phyloP scores from a whole-genome alignment of 2,113 vertebrate genomes.

The Hyperopisus bebe region DNA sequence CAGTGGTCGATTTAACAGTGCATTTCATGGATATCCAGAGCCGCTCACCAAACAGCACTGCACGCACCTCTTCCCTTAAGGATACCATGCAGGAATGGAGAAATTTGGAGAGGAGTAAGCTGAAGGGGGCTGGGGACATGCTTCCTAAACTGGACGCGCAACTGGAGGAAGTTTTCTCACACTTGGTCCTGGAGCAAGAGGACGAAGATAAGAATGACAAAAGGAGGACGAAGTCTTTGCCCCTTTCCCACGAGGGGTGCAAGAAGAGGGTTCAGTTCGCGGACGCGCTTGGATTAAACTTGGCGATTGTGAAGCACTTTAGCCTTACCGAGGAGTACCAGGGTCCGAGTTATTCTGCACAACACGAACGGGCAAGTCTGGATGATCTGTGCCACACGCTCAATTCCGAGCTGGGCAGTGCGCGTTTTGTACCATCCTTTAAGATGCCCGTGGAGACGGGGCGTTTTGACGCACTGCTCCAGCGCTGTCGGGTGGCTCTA shows the following conservation, averaged over 20 bases:
- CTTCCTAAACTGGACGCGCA: not conserved
- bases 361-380: constrained; percentile 25
- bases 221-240: constrained; percentile 28
- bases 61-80: not conserved
- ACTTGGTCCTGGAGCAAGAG: not conserved
- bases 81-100: not conserved
- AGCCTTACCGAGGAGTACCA: constrained; percentile 58
- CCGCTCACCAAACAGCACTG: too few species aligned
- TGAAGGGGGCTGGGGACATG: not conserved
- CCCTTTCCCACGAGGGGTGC: constrained; percentile 37
- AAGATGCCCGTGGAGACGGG: constrained; percentile 18
- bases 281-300: constrained; percentile 59
- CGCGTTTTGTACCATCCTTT: constrained; percentile 32
- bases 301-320: constrained; percentile 66
- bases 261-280: constrained; percentile 71
- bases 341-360: constrained; percentile 49
- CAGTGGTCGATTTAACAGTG: not conserved
- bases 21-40: constrained; percentile 15
- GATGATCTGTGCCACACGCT: constrained; percentile 20
- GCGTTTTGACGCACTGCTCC: constrained; percentile 40
- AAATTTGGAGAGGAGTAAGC: not conserved
- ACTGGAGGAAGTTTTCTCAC: not conserved
- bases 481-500: constrained; percentile 53
- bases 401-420: constrained; percentile 10
- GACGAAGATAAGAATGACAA: constrained; percentile 17